These are phyloP conservation scores for Timema cristinae DNA, from an alignment of 2,888 invertebrate genomes.

Conservation along the genomic window DNA sequence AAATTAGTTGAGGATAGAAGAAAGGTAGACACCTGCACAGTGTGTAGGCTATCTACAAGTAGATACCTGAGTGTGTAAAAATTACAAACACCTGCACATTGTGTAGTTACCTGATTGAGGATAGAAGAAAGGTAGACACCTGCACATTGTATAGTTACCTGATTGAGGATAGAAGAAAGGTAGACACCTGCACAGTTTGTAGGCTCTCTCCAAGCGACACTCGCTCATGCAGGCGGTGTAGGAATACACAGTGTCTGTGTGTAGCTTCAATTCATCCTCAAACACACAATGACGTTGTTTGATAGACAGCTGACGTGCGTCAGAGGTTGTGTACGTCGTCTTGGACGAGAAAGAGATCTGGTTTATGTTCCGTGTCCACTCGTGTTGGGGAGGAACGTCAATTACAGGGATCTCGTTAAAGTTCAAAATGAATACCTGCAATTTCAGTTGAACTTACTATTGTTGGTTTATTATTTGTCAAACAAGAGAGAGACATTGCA, in stretches of 20 bases:
- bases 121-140: too few species aligned
- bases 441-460: background rate
- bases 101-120: background rate
- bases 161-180: slow-evolving; percentile 65
- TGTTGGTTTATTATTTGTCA: background rate
- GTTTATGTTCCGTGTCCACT: slow-evolving; percentile 61
- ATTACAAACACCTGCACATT: too few species aligned
- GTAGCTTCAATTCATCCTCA: slow-evolving; percentile 60
- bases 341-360: slow-evolving; percentile 66
- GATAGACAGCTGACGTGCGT: slow-evolving; percentile 63
- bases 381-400: slow-evolving; percentile 64
- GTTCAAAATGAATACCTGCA: slow-evolving; percentile 40
- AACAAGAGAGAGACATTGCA: too few species aligned
- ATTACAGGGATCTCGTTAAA: slow-evolving; percentile 66
- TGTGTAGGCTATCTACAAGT: too few species aligned
- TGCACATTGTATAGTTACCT: slow-evolving; percentile 43
- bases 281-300: slow-evolving; percentile 71
- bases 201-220: slow-evolving; percentile 64
- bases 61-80: too few species aligned
- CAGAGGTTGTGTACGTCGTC: slow-evolving; percentile 71
- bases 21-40: too few species aligned
- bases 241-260: slow-evolving; percentile 60
- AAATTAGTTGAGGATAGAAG: too few species aligned
- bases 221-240: slow-evolving; percentile 71
- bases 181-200: slow-evolving; percentile 62